phyloP scores from a whole-genome alignment of 2,797 vertebrate genomes.

The Carcharodon carcharias region DNA sequence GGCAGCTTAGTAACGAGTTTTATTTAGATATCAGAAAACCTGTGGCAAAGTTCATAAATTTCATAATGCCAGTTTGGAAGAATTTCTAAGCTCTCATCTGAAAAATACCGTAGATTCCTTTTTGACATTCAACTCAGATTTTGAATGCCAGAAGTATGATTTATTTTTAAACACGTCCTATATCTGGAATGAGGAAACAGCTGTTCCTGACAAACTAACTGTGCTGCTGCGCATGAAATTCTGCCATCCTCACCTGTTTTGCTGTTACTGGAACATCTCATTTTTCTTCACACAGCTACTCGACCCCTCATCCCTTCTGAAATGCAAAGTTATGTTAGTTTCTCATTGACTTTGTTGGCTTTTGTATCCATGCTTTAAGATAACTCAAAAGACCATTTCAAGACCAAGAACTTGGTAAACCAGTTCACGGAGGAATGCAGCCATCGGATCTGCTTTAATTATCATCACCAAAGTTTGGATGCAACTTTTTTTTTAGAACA shows the following conservation, averaged over 20 bases:
- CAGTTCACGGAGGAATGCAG: neutral
- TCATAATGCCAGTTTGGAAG: neutral
- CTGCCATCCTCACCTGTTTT: slow-evolving; percentile 24
- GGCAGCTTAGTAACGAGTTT: neutral
- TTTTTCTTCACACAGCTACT: neutral
- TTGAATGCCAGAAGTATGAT: slow-evolving; percentile 1
- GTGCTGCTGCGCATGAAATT: neutral
- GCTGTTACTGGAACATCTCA: slow-evolving; percentile 10
- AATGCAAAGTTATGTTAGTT: neutral
- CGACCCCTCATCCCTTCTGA: neutral
- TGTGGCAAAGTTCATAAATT: neutral
- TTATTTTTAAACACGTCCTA: slow-evolving; percentile 17
- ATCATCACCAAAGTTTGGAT: neutral
- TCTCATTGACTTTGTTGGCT: neutral
- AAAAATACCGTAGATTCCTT: neutral
- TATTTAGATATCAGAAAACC: neutral
- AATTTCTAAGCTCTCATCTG: neutral
- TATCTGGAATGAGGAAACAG: slow-evolving; percentile 29
- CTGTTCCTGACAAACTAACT: slow-evolving; percentile 29
- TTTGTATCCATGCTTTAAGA: neutral
- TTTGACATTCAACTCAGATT: neutral
- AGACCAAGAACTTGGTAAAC: neutral
- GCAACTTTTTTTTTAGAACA: neutral
- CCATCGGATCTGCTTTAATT: neutral
- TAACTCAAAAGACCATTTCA: neutral